Base-by-base conservation (phyloP, 2,113 vertebrate genomes). In the Pterocles gutturalis region DNA sequence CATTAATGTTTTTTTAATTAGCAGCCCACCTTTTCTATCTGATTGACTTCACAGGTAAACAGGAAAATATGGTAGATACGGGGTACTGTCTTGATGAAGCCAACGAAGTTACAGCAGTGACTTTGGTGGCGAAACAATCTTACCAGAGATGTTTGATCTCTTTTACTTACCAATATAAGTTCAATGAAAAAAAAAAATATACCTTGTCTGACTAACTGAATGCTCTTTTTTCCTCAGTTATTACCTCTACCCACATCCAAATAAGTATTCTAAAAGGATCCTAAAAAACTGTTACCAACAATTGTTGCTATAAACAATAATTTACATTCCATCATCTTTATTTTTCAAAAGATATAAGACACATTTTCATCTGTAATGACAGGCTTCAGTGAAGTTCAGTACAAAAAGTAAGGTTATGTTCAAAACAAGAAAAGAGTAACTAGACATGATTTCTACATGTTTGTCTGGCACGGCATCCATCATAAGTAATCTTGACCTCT, bases 231-330 rank as follows among this genome's bases (percentile, higher is more conserved):
- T 36, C 29, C 31, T 89, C 53, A 17, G 15, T 95, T 91, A 54
- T 83, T 57, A 60, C 8, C 9, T 79, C 80, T 90, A 51, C 16
- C 33, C 36, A 61, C 55, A 58, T 14, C 26, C 28, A 83, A 95
- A 65, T 60, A 87, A 91, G 61, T 24, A 60, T 53, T 67, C 19
- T 60, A 90, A 89, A 87, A 80, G 41, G 70, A 55, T 69, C 82
- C 62, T 73, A 22, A 76, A 79, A 75, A 75, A 43, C 66, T 4
- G 2, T 15, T 46, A 75, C 13, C 29, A 66, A 38, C 14, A 85
- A 69, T 25, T 58, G 48, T 62, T 92, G 22, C 41, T 69, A n/a
- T 43, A 91, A 83, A 58, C 13, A 86, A 71, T 21, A 78, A 7
- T 78, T 94, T 53, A 78, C 26, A 55, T 77, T 62, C 19, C 41